Conservation (phyloP, 2,888 invertebrate species). For the Capitulum mitella region DNA sequence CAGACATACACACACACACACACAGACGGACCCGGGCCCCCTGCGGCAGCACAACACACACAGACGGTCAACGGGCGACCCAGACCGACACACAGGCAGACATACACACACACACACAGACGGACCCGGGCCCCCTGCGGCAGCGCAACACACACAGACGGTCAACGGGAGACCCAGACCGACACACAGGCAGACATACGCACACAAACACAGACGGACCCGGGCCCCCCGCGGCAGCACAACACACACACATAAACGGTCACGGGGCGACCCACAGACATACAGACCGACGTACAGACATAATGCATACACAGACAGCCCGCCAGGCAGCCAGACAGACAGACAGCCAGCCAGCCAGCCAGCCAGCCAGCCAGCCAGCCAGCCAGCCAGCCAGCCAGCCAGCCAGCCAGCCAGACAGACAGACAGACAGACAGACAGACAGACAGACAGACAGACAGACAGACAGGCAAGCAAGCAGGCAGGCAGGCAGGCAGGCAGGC, state of each 20-base stretch:
- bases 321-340: too few relatives aligned
- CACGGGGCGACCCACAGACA: background rate
- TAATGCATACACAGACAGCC: too few relatives aligned
- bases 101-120: background rate
- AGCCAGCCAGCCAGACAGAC: too few relatives aligned
- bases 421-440: too few relatives aligned
- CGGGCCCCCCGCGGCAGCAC: background rate
- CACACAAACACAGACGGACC: background rate
- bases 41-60: background rate
- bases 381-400: too few relatives aligned
- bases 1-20: background rate
- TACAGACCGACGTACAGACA: background rate
- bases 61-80: background rate
- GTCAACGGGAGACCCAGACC: background rate
- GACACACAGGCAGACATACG: background rate
- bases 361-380: too few relatives aligned
- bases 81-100: background rate
- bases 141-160: background rate
- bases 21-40: background rate
- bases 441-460: too few relatives aligned
- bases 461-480: too few relatives aligned
- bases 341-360: too few relatives aligned
- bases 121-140: background rate
- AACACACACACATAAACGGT: conserved; percentile 4
- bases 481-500: too few relatives aligned